Percentiles rank a stretch among this genome's conserved stretches.
Evolutionary conservation across 2,113 vertebrate species (phyloP).

Genomic region (Tichodroma muraria): DNA sequence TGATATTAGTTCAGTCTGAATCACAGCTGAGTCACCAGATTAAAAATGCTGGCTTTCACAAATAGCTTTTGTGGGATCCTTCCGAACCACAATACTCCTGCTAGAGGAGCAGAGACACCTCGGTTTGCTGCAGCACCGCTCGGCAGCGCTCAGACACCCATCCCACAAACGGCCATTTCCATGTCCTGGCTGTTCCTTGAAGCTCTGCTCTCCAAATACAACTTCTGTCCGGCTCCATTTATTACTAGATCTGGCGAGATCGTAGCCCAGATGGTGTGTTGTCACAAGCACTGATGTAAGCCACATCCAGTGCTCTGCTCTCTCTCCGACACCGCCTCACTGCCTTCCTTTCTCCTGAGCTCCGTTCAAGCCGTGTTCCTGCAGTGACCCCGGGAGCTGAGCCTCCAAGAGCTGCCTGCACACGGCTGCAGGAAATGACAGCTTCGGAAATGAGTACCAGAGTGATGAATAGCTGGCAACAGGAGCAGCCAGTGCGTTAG

Average conservation of each 20-base stretch:
- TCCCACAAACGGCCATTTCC: neutral
- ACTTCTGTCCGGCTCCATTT: neutral
- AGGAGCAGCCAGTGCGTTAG: neutral
- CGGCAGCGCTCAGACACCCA: neutral
- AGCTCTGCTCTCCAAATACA: neutral
- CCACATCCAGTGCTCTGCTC: neutral
- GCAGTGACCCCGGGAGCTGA: neutral
- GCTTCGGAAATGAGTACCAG: constrained; percentile 28
- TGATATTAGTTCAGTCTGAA: neutral
- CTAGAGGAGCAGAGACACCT: neutral
- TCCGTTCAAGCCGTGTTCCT: neutral
- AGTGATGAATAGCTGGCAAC: constrained; percentile 35
- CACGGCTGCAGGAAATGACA: constrained; percentile 39
- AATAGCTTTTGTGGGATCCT: neutral
- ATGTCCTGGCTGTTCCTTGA: neutral
- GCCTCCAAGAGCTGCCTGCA: constrained; percentile 16
- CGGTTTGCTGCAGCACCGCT: fast-evolving
- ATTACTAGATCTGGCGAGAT: neutral
- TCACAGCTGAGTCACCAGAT: neutral
- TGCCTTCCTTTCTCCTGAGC: constrained; percentile 8
- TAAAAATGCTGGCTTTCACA: neutral
- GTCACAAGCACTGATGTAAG: neutral
- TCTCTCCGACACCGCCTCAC: neutral
- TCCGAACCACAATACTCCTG: neutral
- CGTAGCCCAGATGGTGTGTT: neutral